These are phyloP conservation scores for Bugula neritina DNA, from an alignment of 2,888 invertebrate species.

Conservation along the genomic window DNA sequence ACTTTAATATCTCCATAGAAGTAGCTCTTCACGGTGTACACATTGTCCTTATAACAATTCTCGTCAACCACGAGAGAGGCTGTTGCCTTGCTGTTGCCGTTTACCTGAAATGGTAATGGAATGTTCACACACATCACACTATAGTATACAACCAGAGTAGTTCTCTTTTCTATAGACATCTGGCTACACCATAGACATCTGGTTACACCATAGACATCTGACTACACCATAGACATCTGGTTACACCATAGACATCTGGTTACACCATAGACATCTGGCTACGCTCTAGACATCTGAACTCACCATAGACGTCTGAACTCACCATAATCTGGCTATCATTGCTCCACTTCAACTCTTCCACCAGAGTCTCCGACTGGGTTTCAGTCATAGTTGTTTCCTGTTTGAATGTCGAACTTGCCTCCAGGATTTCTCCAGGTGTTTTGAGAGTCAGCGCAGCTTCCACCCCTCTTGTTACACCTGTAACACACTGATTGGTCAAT, in stretches of 20 bases:
- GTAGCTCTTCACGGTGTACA: not conserved
- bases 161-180: too few relatives aligned
- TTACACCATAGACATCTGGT: too few relatives aligned
- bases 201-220: too few relatives aligned
- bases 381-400: conserved; percentile 50
- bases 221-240: too few relatives aligned
- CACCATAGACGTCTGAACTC: too few relatives aligned
- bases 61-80: conserved; percentile 51
- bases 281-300: too few relatives aligned
- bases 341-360: conserved; percentile 49
- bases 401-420: conserved; percentile 51
- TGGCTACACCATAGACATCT: too few relatives aligned
- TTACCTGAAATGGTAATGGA: conserved; percentile 27
- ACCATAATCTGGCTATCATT: conserved; percentile 46
- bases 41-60: conserved; percentile 24
- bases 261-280: too few relatives aligned
- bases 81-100: conserved; percentile 41
- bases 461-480: conserved; percentile 41
- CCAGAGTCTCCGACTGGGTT: conserved; percentile 45
- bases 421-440: conserved; percentile 52
- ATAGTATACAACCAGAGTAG: too few relatives aligned
- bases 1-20: conserved; percentile 7
- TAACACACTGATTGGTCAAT: too few relatives aligned
- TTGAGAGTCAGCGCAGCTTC: conserved; percentile 50
- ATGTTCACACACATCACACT: too few relatives aligned